Evolutionary conservation across 2,797 vertebrate genomes (phyloP), one percentile per base, ranked within the genome.

Genomic region (Ctenochaetus hawaiiensis): DNA sequence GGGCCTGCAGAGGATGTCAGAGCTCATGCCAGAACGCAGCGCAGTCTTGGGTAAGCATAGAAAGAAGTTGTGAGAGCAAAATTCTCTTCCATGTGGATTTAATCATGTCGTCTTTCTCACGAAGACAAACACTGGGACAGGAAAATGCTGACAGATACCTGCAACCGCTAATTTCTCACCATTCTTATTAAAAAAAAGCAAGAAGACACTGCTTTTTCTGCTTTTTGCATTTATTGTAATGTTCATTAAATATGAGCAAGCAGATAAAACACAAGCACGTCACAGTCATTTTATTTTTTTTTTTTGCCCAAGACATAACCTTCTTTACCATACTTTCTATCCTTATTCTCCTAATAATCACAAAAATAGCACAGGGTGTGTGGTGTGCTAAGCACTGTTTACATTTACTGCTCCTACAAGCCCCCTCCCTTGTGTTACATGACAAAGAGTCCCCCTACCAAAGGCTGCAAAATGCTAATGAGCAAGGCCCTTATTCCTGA

Each of bases 181-280:
- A 80, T 79, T 78, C 75, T 52, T 87, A 73, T 89, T 64, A 87
- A 86, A 94, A 94, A 91, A 82, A 94, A 95, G 86, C 88, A 89
- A 91, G 90, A 92, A 92, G 90, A 95, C 95, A 93, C 88, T 89
- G 89, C 86, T 91, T 93, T 94, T 95, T 94, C 91, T 91, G 92
- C 75, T 89, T 86, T 96, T 93, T 95, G 94, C 93, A 95, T 99
- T 99, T 99, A 98, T 99, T 93, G 93, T 95, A 93, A 94, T 77
- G 87, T 94, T 95, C 93, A 95, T 95, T 96, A 96, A 95, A 95
- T 96, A 96, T 93, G 92, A 97, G 96, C 97, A 98, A 97, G 97
- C 97, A 97, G 95, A 96, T 95, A 96, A 93, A 92, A 96, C 96
- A 97, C 96, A 97, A 97, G 93, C 95, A 98, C 96, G 89, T 97